These are phyloP conservation scores for Dryococelus australis DNA, from an alignment of 2,888 invertebrate species.

Conservation along the genomic window DNA sequence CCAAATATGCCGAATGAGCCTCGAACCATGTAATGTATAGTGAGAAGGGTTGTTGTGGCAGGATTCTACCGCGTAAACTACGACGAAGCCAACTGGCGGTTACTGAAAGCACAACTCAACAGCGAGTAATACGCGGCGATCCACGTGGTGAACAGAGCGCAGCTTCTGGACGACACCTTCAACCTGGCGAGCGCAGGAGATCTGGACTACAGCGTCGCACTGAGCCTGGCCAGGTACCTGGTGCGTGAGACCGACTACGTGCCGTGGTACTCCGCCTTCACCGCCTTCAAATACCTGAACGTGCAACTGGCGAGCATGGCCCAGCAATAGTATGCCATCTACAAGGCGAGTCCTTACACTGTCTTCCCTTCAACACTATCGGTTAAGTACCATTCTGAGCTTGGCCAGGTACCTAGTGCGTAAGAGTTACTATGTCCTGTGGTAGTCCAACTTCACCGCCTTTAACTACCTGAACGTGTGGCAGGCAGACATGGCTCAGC, in stretches of 20 bases:
- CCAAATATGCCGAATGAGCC: no score
- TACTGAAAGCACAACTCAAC: constrained; percentile 61
- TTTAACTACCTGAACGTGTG: no score
- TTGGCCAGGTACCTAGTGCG: no score
- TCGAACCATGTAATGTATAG: no score
- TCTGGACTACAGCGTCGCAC: background rate
- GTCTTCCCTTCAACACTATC: no score
- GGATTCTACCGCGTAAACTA: constrained; percentile 77
- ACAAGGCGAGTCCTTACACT: background rate
- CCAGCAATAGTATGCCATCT: background rate
- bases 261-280: constrained; percentile 20
- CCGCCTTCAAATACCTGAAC: background rate
- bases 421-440: no score
- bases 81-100: constrained; percentile 71
- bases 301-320: background rate
- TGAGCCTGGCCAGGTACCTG: constrained; percentile 18
- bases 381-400: no score
- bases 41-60: constrained; percentile 49
- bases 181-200: constrained; percentile 50
- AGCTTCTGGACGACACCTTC: constrained; percentile 63
- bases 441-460: no score
- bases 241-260: constrained; percentile 23
- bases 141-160: constrained; percentile 60
- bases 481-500: no score
- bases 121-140: constrained; percentile 56